Evolutionary conservation across 2,797 vertebrate genomes (phyloP), one percentile per base, ranked within the genome.

Genomic region (Acrossocheilus fasciatus): DNA sequence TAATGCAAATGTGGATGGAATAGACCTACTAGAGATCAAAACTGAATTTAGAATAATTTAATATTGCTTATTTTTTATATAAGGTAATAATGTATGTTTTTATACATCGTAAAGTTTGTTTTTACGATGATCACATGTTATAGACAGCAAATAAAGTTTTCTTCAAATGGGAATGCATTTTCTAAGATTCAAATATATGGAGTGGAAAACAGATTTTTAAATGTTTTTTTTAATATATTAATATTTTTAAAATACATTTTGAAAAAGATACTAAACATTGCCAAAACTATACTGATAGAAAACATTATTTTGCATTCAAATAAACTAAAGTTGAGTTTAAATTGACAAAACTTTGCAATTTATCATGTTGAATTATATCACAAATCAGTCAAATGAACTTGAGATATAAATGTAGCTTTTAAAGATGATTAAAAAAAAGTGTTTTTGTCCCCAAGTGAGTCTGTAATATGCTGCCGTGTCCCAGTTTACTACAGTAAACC

Each of bases 351-450:
- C 4, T 6, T 6, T 52, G 45, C 8, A 0, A 52, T 34, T 11
- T 34, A 20, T 52, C 3, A 52, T 36, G 50, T 36, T 54, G 34
- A 30, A 47, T 79, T 45, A 43, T 45, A 66, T 18, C 15, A 43
- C 57, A 80, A 30, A 64, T 66, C 41, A 26, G 9, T 47, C 26
- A 11, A 64, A 64, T 26, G 14, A 62, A 26, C 30, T 57, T 59
- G 26, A 66, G 15, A 68, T 36, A 17, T 36, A 18, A 47, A 47
- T 9, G 3, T 45, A 81, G 30, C 30, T 23, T 68, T 81, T 81
- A 69, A 69, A 69, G 18, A 81, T 68, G 26, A 68, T 45, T 26
- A 26, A 26, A 23, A 17, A 52, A 80, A 64, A 54, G 78, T 34
- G 6, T 81, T 14, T 81, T 81, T 72, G 2, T 43, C 14, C 50